A percentile compares a stretch with the other conserved stretches of the same genome.
Evolutionary conservation across 2,888 invertebrate species (phyloP).

Genomic region (Lingula anatina): DNA sequence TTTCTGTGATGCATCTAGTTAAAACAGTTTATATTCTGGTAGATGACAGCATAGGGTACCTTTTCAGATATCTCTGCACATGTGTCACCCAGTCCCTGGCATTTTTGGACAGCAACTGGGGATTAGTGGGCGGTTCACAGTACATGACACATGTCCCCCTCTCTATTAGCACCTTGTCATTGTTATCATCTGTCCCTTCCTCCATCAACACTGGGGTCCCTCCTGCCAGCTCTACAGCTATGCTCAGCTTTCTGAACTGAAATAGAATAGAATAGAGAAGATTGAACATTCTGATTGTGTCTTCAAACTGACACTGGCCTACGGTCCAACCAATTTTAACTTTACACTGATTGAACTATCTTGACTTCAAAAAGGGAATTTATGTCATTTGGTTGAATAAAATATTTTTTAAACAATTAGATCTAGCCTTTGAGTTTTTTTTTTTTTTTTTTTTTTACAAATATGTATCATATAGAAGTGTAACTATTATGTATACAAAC

Average conservation of each 20-base stretch:
- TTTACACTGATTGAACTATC: no score
- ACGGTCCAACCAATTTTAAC: no score
- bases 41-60: constrained; percentile 13
- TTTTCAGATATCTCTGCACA: constrained; percentile 20
- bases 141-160: constrained; percentile 35
- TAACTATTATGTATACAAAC: no score
- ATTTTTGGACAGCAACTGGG: constrained; percentile 18
- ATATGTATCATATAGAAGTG: no score
- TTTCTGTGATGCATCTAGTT: background rate
- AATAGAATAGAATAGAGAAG: constrained; percentile 7
- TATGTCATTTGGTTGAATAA: no score
- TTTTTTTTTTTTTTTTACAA: no score
- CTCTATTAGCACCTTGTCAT: constrained; percentile 21
- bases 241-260: constrained; percentile 44
- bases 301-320: no score
- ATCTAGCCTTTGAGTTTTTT: no score
- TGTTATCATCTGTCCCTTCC: constrained; percentile 19
- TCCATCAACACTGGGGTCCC: constrained; percentile 41
- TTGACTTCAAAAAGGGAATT: no score
- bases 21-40: background rate
- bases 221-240: constrained; percentile 43
- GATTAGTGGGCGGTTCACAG: constrained; percentile 12
- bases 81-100: constrained; percentile 21
- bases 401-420: no score
- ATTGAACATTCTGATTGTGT: no score